phyloP scores from a whole-genome alignment of 1,140 invertebrate genomes.

The Pseudomyrmex sp. region DNA sequence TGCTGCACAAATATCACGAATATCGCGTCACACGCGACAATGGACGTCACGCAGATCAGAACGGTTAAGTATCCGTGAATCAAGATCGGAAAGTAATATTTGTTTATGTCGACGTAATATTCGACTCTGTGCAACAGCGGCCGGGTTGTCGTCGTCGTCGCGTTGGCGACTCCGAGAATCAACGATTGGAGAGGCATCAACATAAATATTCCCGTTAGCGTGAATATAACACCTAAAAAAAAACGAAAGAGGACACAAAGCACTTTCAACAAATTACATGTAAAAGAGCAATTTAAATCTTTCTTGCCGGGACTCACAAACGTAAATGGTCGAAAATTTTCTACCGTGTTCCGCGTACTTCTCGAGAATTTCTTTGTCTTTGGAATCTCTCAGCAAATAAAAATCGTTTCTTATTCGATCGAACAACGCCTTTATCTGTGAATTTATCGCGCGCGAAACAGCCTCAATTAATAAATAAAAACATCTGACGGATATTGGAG shows the following conservation, averaged over 20 bases:
- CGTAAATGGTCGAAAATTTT: conserved; percentile 21
- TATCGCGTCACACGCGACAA: conserved; percentile 37
- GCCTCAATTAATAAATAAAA: no score
- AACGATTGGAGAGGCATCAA: conserved; percentile 28
- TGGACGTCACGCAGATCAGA: conserved; percentile 31
- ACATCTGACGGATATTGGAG: background rate
- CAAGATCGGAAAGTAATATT: conserved; percentile 49
- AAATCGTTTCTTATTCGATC: conserved; percentile 32
- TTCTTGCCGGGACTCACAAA: conserved; percentile 12
- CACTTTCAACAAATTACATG: no score
- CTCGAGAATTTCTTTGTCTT: conserved; percentile 1
- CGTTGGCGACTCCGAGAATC: conserved; percentile 27
- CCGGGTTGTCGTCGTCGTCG: background rate
- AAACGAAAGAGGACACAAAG: background rate
- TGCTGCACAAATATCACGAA: conserved; percentile 52
- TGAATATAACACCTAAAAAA: conserved; percentile 27
- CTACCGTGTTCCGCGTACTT: conserved; percentile 21
- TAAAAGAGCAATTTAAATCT: no score
- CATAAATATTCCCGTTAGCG: conserved; percentile 21
- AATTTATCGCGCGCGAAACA: conserved; percentile 1
- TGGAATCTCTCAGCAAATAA: background rate
- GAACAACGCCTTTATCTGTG: conserved; percentile 31
- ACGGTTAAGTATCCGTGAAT: conserved; percentile 44
- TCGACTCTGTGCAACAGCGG: conserved; percentile 53
- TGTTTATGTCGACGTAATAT: conserved; percentile 47